Base-by-base conservation (phyloP, 2,888 invertebrate genomes). In the Furcula furcula region DNA sequence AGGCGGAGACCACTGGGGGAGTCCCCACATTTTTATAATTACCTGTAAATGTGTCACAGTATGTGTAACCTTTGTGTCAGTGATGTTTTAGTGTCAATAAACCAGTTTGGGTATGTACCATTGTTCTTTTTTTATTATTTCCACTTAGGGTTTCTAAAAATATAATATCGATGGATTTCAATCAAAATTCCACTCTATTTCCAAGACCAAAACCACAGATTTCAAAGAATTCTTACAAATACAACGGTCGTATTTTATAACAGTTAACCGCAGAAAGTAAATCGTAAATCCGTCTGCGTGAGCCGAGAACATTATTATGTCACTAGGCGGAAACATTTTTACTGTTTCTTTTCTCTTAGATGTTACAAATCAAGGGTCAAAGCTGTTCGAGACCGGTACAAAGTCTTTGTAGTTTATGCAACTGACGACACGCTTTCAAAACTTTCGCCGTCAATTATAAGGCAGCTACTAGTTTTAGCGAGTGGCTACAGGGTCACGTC, bases 391-490 rank as follows among this genome's bases (percentile, higher is more conserved):
- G 25, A 38, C 14, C 38, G 28, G 25, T 40, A 27, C 29, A 48
- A 41, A 57, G 42, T 40, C 35, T 37, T 42, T 42, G 46, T 40
- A 31, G 55, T 56, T 69, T 63, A 72, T 64, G 65, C 65, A 72
- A 73, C 60, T 40, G 42, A 23, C 43, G 39, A 48, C 34, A 36
- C 51, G 59, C 74, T 76, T 78, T 75, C 74, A 53, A 65, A 74
- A 80, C 81, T 81, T 80, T 81, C 79, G 60, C 78, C 64, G 65
- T 73, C 77, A 76, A 73, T 76, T 75, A 65, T 71, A 66, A 66
- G 54, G 46, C 49, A 39, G 65, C 71, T 73, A 66, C 76, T 51
- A 67, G 50, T 42, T 55, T 57, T 50, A 49, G 55, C 47, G 29
- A 40, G 41, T 34, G 31, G 33, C 36, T 38, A 35, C 16, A 15